Conservation (phyloP, 2,797 vertebrate species). For the Pseudochirops corinnae region DNA sequence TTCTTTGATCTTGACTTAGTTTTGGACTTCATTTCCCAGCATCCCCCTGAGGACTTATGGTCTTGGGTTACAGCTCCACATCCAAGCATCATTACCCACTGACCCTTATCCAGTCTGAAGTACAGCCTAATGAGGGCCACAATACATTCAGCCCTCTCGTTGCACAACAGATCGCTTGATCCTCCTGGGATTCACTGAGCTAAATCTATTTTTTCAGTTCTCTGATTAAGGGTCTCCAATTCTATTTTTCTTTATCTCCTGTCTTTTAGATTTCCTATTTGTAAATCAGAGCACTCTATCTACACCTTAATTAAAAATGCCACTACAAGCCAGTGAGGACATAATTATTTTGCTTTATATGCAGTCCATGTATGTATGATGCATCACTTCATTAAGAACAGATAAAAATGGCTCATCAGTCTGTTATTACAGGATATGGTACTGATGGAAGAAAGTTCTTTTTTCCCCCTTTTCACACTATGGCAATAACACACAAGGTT, state of each 20-base stretch:
- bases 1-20: neutral
- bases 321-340: neutral
- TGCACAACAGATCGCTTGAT: neutral
- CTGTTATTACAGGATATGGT: constrained; percentile 34
- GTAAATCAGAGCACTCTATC: neutral
- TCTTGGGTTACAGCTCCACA: neutral
- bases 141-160: neutral
- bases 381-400: constrained; percentile 67
- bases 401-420: constrained; percentile 53
- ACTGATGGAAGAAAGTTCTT: constrained; percentile 42
- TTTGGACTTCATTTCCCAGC: neutral
- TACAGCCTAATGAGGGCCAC: neutral
- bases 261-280: neutral
- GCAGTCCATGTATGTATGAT: constrained; percentile 6
- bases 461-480: constrained; percentile 54
- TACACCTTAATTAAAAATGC: neutral
- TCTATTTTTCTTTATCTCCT: neutral
- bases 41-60: neutral
- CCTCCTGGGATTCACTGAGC: neutral
- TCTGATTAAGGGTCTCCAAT: neutral
- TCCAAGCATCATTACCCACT: neutral
- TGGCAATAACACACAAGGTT: constrained; percentile 60
- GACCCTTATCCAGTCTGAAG: neutral
- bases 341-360: neutral
- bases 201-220: neutral